Evolutionary conservation across 2,113 vertebrate genomes (phyloP).

Genomic region (Buteo buteo): DNA sequence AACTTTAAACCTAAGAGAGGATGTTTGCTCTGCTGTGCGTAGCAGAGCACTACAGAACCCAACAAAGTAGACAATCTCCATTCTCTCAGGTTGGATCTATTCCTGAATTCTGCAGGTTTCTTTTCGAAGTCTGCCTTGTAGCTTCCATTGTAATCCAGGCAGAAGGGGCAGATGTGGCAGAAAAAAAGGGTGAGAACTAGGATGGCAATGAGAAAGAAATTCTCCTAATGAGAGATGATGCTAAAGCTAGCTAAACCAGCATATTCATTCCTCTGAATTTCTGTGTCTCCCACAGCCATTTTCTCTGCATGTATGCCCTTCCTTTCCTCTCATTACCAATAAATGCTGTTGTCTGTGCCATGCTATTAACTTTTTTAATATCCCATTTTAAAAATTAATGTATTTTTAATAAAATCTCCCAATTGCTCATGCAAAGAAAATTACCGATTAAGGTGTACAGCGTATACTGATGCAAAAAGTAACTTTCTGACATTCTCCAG

Average conservation of each 20-base stretch:
- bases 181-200: neutral
- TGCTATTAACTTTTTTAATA: neutral
- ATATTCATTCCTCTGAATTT: neutral
- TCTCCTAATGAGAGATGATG: neutral
- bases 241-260: neutral
- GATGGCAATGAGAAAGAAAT: neutral
- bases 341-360: neutral
- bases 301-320: neutral
- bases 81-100: neutral
- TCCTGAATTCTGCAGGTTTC: neutral
- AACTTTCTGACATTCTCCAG: neutral
- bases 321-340: neutral
- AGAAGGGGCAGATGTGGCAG: neutral
- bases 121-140: neutral
- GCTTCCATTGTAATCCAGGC: neutral
- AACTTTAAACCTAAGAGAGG: neutral
- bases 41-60: neutral
- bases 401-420: constrained; percentile 12
- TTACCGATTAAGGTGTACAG: neutral
- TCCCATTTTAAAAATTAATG: neutral
- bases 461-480: neutral
- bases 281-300: neutral
- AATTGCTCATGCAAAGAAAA: neutral
- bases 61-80: neutral
- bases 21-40: neutral